Evolutionary conservation across 2,888 invertebrate genomes (phyloP).

Genomic region (Microctonus hyperodae): DNA sequence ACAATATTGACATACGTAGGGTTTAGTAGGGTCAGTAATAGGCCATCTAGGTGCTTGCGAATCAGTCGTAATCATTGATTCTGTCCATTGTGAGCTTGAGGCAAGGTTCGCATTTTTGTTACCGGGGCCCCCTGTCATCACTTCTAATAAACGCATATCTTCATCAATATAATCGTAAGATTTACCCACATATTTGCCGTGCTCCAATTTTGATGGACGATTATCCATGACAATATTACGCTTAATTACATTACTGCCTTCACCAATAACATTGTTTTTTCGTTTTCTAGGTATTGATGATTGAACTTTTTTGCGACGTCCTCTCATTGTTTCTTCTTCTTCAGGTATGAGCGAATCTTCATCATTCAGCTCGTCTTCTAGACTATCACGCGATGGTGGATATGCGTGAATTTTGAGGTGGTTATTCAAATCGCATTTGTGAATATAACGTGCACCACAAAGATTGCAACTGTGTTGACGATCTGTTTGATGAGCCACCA

Average conservation of each 20-base stretch:
- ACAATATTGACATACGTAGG: slow-evolving; percentile 82
- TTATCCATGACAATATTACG: slow-evolving; percentile 39
- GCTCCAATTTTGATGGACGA: slow-evolving; percentile 31
- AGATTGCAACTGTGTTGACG: slow-evolving; percentile 83
- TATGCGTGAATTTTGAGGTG: slow-evolving; percentile 84
- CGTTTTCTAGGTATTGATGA: slow-evolving; percentile 60
- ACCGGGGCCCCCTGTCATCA: slow-evolving; percentile 59
- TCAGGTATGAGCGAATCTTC: slow-evolving; percentile 57
- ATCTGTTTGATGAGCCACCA: slow-evolving; percentile 87
- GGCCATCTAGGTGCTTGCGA: slow-evolving; percentile 63
- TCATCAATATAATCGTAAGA: slow-evolving; percentile 59
- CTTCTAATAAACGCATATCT: slow-evolving; percentile 64
- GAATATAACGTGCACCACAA: slow-evolving; percentile 81
- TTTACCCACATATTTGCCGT: slow-evolving; percentile 37
- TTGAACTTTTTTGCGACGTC: slow-evolving; percentile 59
- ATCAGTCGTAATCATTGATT: slow-evolving; percentile 42
- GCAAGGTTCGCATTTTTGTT: slow-evolving; percentile 57
- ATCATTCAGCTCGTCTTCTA: slow-evolving; percentile 67
- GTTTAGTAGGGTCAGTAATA: slow-evolving; percentile 74
- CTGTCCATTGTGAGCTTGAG: slow-evolving; percentile 65
- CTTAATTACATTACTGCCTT: slow-evolving; percentile 35
- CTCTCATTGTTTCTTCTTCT: slow-evolving; percentile 54
- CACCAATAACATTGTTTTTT: slow-evolving; percentile 51
- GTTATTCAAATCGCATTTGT: slow-evolving; percentile 82
- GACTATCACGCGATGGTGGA: slow-evolving; percentile 70